A percentile compares a stretch with the other conserved stretches of the same genome.
Conservation (phyloP, 2,113 vertebrate species). For the Percina caprodes region DNA sequence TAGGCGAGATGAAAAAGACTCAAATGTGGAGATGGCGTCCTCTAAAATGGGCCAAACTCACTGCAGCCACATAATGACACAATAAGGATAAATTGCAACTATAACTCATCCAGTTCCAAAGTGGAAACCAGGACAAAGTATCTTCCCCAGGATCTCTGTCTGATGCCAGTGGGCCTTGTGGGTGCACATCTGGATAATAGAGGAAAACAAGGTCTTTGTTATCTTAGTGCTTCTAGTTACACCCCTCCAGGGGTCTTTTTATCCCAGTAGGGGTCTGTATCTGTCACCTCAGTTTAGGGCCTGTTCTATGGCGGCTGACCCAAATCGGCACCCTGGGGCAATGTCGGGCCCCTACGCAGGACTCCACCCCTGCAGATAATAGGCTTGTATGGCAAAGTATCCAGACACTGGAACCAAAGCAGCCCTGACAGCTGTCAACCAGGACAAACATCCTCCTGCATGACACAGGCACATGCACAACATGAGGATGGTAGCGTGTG, state of each 20-base stretch:
- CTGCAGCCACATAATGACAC: constrained; percentile 19
- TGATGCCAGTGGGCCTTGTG: constrained; percentile 23
- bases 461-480: constrained; percentile 34
- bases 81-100: constrained; percentile 24
- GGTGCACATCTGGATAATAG: constrained; percentile 34
- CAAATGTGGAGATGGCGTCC: not conserved
- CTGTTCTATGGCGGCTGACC: constrained; percentile 71
- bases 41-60: constrained; percentile 14
- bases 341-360: constrained; percentile 32
- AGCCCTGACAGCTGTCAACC: constrained; percentile 83
- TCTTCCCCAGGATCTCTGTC: constrained; percentile 2
- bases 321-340: constrained; percentile 66
- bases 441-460: constrained; percentile 61
- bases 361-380: constrained; percentile 65
- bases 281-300: constrained; percentile 80
- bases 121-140: constrained; percentile 26
- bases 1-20: constrained; percentile 22
- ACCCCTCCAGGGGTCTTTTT: constrained; percentile 44
- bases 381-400: constrained; percentile 77
- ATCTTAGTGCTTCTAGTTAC: constrained; percentile 44
- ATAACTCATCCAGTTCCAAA: not conserved
- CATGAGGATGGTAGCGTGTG: constrained; percentile 1
- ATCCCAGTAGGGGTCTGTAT: constrained; percentile 66
- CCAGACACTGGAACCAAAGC: constrained; percentile 74
- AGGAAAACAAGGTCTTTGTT: constrained; percentile 57